Conservation (phyloP, 2,888 invertebrate genomes). For the Fragum fragum region DNA sequence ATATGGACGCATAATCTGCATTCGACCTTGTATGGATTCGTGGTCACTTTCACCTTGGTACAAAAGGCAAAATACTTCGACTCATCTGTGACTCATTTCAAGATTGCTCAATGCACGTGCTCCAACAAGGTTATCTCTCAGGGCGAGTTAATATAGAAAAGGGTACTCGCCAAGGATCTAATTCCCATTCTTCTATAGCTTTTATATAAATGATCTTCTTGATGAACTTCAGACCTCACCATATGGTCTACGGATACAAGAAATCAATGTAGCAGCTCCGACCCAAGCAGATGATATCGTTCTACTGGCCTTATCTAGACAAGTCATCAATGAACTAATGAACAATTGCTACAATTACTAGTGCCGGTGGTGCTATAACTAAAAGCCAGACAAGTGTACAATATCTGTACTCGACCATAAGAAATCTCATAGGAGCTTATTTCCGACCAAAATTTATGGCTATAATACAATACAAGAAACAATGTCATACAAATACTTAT, state of each 20-base stretch:
- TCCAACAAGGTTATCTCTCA: neutral
- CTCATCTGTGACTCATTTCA: conserved; percentile 1
- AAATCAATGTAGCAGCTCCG: conserved; percentile 7
- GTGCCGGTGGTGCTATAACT: conserved; percentile 19
- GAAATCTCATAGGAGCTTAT: neutral
- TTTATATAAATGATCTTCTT: conserved; percentile 26
- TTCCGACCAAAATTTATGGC: neutral
- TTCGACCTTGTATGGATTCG: conserved; percentile 30
- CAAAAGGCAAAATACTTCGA: conserved; percentile 5
- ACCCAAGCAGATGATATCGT: conserved; percentile 36
- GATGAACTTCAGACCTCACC: conserved; percentile 1
- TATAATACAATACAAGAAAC: neutral
- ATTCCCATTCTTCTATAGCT: conserved; percentile 28
- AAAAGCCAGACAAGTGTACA: conserved; percentile 36
- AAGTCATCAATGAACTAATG: conserved; percentile 9
- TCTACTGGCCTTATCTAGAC: conserved; percentile 11
- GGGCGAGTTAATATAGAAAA: conserved; percentile 17
- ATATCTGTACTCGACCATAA: conserved; percentile 1
- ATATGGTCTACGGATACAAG: conserved; percentile 19
- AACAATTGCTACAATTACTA: conserved; percentile 16
- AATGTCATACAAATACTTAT: conserved; percentile 13
- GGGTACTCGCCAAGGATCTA: conserved; percentile 26
- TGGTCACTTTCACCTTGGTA: neutral
- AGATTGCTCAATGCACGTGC: neutral
- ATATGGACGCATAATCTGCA: conserved; percentile 19